Base-by-base conservation (phyloP, 2,113 vertebrate species). In the Etia nguti region DNA sequence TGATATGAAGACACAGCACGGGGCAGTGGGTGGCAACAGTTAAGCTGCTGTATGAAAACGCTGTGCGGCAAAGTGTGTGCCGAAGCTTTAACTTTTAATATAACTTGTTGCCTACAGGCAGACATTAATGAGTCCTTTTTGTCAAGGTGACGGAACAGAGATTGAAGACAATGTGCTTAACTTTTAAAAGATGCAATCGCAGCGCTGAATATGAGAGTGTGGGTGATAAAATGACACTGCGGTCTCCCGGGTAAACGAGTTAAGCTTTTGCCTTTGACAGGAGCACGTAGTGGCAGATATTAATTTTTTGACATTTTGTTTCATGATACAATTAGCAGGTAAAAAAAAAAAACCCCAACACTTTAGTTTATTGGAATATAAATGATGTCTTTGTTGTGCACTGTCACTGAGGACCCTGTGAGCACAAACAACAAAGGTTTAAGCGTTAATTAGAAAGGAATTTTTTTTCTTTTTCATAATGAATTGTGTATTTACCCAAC, bases 131-230 rank as follows among this genome's bases (percentile, higher is more conserved):
- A 92, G 62, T 87, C 81, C 12, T 85, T 90, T 92, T 86, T 65
- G 85, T 91, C 90, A 92, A 93, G 89, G 88, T 95, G 84, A 93
- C 60, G 57, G 81, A 93, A 84, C 56, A 80, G 62, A 90, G 87
- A 93, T 81, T 86, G 82, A 59, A 86, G 86, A 83, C 80, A 56
- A 79, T 60, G 59, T 83, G 88, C 85, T 89, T 62, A 83, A 90
- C 84, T 84, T 38, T 88, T 89, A 90, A 87, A 90, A 75, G 86
- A 92, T 83, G 83, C 81, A 89, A 82, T 92, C 80, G 86, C 60
- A 56, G 80, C 68, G 62, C 15, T 88, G 55, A 83, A 81, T 88
- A 62, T 56, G 41, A 87, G 54, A 50, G 89, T 70, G 55, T 4
- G 86, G 22, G 43, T 80, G 65, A 80, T 88, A 46, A 85, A 83